Conservation (phyloP, 2,888 invertebrate species). For the Cenopis cana region DNA sequence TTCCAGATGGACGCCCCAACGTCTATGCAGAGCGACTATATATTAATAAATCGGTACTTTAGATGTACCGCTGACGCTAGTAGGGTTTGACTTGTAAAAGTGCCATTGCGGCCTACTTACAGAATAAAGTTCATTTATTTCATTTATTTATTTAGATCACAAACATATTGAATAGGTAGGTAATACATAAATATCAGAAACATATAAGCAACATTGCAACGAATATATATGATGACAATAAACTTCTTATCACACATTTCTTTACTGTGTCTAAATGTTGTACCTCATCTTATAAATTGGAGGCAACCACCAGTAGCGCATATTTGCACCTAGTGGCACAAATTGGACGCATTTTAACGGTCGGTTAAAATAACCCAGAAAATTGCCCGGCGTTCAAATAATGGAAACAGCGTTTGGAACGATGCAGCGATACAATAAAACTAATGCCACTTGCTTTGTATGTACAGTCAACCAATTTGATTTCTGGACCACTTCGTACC, state of each 20-base stretch:
- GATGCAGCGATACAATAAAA: neutral
- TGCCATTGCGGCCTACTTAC: no score
- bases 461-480: no score
- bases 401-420: neutral
- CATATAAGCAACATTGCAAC: no score
- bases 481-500: no score
- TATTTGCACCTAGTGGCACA: slow-evolving; percentile 21
- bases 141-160: no score
- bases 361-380: slow-evolving; percentile 29
- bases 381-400: slow-evolving; percentile 5
- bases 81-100: no score
- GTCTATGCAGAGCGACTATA: neutral
- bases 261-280: slow-evolving; percentile 4
- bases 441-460: neutral
- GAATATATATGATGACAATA: neutral
- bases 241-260: neutral
- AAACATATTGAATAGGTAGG: no score
- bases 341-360: slow-evolving; percentile 35
- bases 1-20: neutral
- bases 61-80: no score
- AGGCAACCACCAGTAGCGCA: slow-evolving; percentile 27
- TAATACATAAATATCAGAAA: no score
- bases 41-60: no score
- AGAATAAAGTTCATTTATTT: no score
- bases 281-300: slow-evolving; percentile 24